Base-by-base conservation (phyloP, 2,113 vertebrate genomes). In the Columbina picui region DNA sequence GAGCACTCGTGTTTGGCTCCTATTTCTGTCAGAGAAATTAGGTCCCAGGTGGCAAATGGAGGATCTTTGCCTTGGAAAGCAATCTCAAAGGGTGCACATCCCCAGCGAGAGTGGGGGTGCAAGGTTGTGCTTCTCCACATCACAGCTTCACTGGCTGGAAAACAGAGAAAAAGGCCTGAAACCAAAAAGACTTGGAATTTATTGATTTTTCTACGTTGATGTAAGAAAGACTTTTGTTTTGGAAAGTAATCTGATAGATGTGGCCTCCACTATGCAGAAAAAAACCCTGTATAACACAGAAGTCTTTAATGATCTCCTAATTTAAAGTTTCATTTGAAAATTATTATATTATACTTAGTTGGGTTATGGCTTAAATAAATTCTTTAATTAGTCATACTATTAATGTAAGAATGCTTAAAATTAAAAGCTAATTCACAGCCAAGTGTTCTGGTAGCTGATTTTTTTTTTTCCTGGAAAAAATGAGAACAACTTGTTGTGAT, bases 361-460 rank as follows among this genome's bases (percentile, higher is more conserved):
- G 57, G 57, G 57, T 87, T 84, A 59, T 57, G 41, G 13, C 75
- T 91, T 93, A 61, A 76, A 8, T 85, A 73, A 90, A 36, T 53
- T 69, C 45, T 93, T 89, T 73, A 92, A 89, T 90, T 92, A 92
- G 82, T 80, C 82, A 87, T 36, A 30, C 34, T 65, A 47, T 67
- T 93, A 75, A 84, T 36, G 78, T 59, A 56, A 82, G 22, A n/a
- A 55, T 29, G n/a, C 16, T 69, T 90, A 43, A 90, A 76, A 84
- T 77, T 1, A 6, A 83, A 89, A 82, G 38, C 20, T 78, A 55
- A 65, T 79, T 93, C n/a, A 30, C 73, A 90, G 71, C 30, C 78
- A 90, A 77, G 39, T 52, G 53, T 67, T 89, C 49, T 67, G 55
- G 32, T 52, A 64, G 47, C 32, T 43, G 50, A 78, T 30, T 6